These are phyloP conservation scores for Sycophaga agraensis DNA, from an alignment of 1,140 invertebrate species.

Conservation along the genomic window DNA sequence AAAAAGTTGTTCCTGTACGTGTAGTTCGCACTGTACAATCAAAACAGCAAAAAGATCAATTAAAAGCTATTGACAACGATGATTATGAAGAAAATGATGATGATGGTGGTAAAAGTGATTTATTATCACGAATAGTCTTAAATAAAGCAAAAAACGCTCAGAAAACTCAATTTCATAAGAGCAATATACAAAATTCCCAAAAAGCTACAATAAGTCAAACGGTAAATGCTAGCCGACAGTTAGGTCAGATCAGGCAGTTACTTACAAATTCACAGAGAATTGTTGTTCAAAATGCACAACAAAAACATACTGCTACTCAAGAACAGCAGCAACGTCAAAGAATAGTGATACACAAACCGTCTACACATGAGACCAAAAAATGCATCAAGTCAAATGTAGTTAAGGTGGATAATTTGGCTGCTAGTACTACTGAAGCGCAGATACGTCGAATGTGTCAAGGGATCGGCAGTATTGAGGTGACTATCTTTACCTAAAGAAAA, in stretches of 20 bases:
- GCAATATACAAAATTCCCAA: background rate
- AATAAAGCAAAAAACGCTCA: slow-evolving; percentile 6
- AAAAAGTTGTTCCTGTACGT: slow-evolving; percentile 37
- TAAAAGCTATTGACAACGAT: slow-evolving; percentile 4
- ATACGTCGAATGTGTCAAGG: slow-evolving; percentile 60
- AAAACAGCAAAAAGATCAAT: slow-evolving; percentile 30
- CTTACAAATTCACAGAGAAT: slow-evolving; percentile 24
- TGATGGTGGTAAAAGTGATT: slow-evolving; percentile 20
- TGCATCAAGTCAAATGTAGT: slow-evolving; percentile 54
- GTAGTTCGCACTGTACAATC: slow-evolving; percentile 45
- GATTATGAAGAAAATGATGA: slow-evolving; percentile 7
- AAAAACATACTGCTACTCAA: slow-evolving; percentile 14
- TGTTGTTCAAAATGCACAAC: slow-evolving; percentile 16
- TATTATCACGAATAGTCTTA: slow-evolving; percentile 12
- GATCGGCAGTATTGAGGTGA: slow-evolving; percentile 61
- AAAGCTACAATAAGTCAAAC: background rate
- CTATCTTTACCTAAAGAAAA: too few species aligned
- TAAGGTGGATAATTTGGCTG: slow-evolving; percentile 59
- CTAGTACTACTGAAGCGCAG: slow-evolving; percentile 57
- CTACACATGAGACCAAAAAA: slow-evolving; percentile 30
- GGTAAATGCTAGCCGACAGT: slow-evolving; percentile 7
- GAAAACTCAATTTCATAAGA: slow-evolving; percentile 5
- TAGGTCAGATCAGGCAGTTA: slow-evolving; percentile 24
- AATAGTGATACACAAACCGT: slow-evolving; percentile 50
- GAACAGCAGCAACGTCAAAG: slow-evolving; percentile 43